Conservation (phyloP, 2,888 invertebrate species). For the Drosophila heteroneura region DNA sequence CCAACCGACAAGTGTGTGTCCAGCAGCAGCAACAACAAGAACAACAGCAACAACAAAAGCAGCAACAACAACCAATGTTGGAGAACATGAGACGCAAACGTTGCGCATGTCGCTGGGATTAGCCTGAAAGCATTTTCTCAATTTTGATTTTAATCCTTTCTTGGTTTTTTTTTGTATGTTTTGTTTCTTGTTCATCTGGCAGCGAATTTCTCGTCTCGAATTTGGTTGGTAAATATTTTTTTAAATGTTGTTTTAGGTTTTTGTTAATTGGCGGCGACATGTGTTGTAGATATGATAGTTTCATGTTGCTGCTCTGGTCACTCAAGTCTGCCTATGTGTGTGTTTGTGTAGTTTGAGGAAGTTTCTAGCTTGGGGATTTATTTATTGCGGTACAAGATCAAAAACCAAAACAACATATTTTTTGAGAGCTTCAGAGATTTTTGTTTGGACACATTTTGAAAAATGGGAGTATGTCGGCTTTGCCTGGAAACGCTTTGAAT, state of each 20-base stretch:
- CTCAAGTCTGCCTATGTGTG: constrained; percentile 34
- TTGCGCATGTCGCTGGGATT: constrained; percentile 78
- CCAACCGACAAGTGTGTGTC: constrained; percentile 79
- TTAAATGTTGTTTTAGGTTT: constrained; percentile 71
- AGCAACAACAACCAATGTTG: constrained; percentile 28
- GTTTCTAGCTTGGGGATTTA: constrained; percentile 73
- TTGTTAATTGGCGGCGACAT: constrained; percentile 82
- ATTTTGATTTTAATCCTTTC: constrained; percentile 74
- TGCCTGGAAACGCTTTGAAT: constrained; percentile 46
- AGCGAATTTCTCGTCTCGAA: constrained; percentile 38
- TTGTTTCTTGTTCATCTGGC: constrained; percentile 45
- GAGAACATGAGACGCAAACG: constrained; percentile 68
- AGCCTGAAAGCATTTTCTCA: constrained; percentile 80
- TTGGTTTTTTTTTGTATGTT: constrained; percentile 37
- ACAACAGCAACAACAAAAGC: constrained; percentile 31
- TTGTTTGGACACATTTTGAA: constrained; percentile 40
- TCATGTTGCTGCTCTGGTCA: constrained; percentile 41
- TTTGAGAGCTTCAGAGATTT: constrained; percentile 36
- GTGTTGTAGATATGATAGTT: constrained; percentile 70
- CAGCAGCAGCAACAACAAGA: constrained; percentile 56
- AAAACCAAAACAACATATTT: constrained; percentile 36
- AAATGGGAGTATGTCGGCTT: constrained; percentile 60
- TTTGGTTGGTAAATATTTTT: constrained; percentile 63
- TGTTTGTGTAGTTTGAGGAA: constrained; percentile 61
- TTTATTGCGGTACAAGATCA: constrained; percentile 70